Conservation (phyloP, 2,797 vertebrate species). For the Pangasius larnaudii region DNA sequence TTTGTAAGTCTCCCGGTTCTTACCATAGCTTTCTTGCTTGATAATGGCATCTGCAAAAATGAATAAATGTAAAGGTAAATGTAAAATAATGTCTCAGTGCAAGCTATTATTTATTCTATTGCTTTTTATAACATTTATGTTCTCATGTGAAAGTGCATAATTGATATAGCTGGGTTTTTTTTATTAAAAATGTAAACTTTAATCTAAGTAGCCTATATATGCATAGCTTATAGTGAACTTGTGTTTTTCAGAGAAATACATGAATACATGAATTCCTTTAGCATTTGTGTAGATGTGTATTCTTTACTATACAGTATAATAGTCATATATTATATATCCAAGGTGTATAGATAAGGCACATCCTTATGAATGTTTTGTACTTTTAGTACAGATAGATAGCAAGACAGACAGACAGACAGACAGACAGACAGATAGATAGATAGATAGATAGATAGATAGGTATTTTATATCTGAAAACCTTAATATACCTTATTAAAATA, state of each 20-base stretch:
- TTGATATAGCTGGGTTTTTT: neutral
- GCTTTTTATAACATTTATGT: neutral
- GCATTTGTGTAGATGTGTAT: neutral
- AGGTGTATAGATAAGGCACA: neutral
- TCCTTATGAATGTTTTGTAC: neutral
- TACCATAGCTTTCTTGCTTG: neutral
- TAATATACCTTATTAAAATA: neutral
- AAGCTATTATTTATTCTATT: neutral
- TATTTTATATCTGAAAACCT: neutral
- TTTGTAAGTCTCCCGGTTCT: neutral
- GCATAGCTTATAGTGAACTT: neutral
- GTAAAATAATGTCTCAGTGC: neutral
- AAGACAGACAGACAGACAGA: neutral
- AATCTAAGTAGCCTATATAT: neutral
- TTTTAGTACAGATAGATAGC: neutral
- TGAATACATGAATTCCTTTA: neutral
- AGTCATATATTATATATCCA: neutral
- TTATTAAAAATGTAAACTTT: neutral
- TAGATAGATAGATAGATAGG: neutral
- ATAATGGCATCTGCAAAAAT: neutral
- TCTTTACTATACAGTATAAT: neutral
- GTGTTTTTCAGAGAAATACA: neutral
- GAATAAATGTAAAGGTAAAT: neutral
- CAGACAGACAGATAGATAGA: constrained; percentile 14
- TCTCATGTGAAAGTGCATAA: neutral